Conservation (phyloP, 2,888 invertebrate species). For the Ectropis crepuscularia region DNA sequence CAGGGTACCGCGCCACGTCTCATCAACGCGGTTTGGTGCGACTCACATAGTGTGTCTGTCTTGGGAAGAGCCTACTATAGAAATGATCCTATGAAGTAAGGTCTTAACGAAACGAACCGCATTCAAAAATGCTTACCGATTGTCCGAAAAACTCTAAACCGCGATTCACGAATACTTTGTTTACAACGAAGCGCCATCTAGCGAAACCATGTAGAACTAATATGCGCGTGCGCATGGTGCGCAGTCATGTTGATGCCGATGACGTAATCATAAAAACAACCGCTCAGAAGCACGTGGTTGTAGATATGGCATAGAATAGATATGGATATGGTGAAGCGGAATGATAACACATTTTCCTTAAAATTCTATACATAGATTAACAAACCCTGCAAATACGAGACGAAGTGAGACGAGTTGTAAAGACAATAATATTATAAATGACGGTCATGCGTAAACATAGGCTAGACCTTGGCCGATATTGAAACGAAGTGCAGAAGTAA, state of each 20-base stretch:
- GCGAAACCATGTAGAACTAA: background rate
- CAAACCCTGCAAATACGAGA: no score
- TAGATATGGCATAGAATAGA: no score
- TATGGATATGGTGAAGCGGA: no score
- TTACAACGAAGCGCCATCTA: constrained; percentile 1
- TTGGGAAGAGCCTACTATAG: constrained; percentile 16
- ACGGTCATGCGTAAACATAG: no score
- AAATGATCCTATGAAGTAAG: constrained; percentile 15
- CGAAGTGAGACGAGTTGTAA: no score
- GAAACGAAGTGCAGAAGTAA: no score
- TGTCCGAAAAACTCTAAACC: constrained; percentile 1
- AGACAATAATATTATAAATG: no score
- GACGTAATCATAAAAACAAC: background rate
- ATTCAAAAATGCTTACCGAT: background rate
- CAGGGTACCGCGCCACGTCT: constrained; percentile 6
- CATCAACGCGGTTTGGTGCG: constrained; percentile 9
- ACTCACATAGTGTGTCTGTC: constrained; percentile 14
- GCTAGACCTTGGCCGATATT: no score
- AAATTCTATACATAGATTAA: no score
- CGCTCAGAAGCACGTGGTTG: no score
- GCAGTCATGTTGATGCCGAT: no score
- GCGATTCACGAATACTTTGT: background rate
- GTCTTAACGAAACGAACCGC: background rate
- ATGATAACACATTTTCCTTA: no score
- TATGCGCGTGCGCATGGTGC: background rate